phyloP scores from a whole-genome alignment of 1,140 invertebrate genomes.

The Drosophila tani region DNA sequence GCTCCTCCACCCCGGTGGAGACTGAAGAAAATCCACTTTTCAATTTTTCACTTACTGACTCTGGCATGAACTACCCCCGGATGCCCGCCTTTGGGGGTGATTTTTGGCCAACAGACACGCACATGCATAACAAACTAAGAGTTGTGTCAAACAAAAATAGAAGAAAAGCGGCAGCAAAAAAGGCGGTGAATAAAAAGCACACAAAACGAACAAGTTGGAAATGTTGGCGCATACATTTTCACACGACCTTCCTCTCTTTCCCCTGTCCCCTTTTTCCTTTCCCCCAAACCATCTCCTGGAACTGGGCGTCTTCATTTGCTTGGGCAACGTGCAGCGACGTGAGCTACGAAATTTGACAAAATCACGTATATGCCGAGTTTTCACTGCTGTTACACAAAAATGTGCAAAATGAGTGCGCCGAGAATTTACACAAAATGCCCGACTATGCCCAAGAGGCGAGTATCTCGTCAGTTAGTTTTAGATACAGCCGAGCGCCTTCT shows the following conservation, averaged over 20 bases:
- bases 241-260: conserved; percentile 35
- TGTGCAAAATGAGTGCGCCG: conserved; percentile 66
- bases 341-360: conserved; percentile 79
- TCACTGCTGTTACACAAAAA: conserved; percentile 75
- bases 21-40: conserved; percentile 71
- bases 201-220: conserved; percentile 54
- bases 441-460: conserved; percentile 35
- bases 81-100: conserved; percentile 5
- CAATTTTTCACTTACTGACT: conserved; percentile 82
- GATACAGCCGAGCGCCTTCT: not conserved
- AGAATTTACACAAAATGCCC: conserved; percentile 71
- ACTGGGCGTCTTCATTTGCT: conserved; percentile 53
- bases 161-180: conserved; percentile 26
- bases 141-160: conserved; percentile 53
- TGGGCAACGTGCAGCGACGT: conserved; percentile 53
- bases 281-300: not conserved
- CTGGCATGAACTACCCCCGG: conserved; percentile 17
- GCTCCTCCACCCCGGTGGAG: not conserved
- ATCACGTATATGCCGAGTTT: conserved; percentile 80
- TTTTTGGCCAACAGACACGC: conserved; percentile 59
- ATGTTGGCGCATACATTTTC: conserved; percentile 68
- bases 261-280: not conserved
- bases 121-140: conserved; percentile 78
- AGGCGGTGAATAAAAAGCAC: conserved; percentile 49
- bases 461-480: conserved; percentile 9